Evolutionary conservation across 1,140 invertebrate genomes (phyloP).

Genomic region (Drosophila nikananu): DNA sequence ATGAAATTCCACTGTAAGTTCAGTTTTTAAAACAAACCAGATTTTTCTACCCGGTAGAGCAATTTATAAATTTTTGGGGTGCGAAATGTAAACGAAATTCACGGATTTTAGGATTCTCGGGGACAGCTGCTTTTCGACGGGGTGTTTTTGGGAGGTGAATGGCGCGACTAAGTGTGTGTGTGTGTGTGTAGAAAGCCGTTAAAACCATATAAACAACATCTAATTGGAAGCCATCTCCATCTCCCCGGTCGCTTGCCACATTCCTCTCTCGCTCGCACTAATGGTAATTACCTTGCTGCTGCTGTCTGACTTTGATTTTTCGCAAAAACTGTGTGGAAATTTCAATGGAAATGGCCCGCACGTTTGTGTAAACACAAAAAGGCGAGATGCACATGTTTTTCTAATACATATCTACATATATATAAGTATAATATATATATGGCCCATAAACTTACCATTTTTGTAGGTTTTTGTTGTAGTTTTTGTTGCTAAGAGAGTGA

Average conservation of each 20-base stretch:
- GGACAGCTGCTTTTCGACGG: slow-evolving; percentile 56
- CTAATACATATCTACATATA: background rate
- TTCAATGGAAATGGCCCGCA: slow-evolving; percentile 62
- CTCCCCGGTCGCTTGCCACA: background rate
- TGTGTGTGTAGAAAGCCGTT: slow-evolving; percentile 50
- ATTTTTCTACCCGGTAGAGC: slow-evolving; percentile 22
- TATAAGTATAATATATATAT: slow-evolving; percentile 1
- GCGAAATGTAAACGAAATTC: slow-evolving; percentile 34
- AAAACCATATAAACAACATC: slow-evolving; percentile 61
- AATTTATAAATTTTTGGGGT: slow-evolving; percentile 42
- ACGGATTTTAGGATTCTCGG: slow-evolving; percentile 18
- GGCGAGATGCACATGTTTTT: slow-evolving; percentile 36
- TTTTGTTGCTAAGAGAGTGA: slow-evolving; percentile 74
- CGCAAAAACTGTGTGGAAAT: slow-evolving; percentile 58
- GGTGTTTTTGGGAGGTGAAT: slow-evolving; percentile 26
- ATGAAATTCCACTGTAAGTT: background rate
- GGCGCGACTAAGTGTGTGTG: background rate
- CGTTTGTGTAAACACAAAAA: slow-evolving; percentile 57
- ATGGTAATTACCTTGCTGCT: slow-evolving; percentile 24
- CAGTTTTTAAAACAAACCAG: slow-evolving; percentile 31
- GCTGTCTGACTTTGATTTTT: slow-evolving; percentile 54
- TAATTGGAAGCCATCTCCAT: slow-evolving; percentile 46
- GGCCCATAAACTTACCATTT: slow-evolving; percentile 73
- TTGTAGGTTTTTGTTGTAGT: slow-evolving; percentile 66
- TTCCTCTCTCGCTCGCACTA: slow-evolving; percentile 16